Base-by-base conservation (phyloP, 1,140 invertebrate species). In the Leptopilina clavipes region DNA sequence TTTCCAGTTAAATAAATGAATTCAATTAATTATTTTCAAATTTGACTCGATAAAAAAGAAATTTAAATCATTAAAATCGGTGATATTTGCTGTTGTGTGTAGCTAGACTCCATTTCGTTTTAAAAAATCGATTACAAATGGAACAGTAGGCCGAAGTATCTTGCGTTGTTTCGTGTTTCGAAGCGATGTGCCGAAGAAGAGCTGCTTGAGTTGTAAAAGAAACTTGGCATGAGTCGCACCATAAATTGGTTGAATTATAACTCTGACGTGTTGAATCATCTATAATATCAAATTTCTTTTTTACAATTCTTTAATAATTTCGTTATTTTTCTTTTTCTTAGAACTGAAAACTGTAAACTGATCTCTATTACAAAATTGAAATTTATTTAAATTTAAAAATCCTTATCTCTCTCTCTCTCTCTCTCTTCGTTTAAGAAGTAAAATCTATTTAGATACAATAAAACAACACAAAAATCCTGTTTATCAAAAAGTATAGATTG, bases 51-150 rank as follows among this genome's bases (percentile, higher is more conserved):
- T 2, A 31, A 40, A 40, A 40, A 40, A 40, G 8, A 40, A 40
- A 40, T 2, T 31, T 31, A 31, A 6, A 40, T 3, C 3, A 40
- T 76, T 54, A 82, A 19, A 79, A 79, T 76, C 81, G 84, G 72
- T 87, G 85, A 72, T 84, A 87, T 81, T 79, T 84, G 48, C 83
- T 86, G 56, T 83, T 86, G 73, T 87, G 86, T 43, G 86, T 87
- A 7, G 86, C 85, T 71, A 81, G 75, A 65, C 86, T 87, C 85
- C 85, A 87, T 72, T 86, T 87, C 3, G 86, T 87, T 75, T 87
- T 87, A 73, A 87, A 87, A 70, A 74, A 81, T 48, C 84, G 76
- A 37, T 83, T 76, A 43, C 86, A 87, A 70, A 84, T 83, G 44
- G 75, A 73, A 70, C 86, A 87, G 65, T 84, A 85, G 17, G 81